Conservation (phyloP, 1,140 invertebrate genomes). For the Palaemon carinicauda region DNA sequence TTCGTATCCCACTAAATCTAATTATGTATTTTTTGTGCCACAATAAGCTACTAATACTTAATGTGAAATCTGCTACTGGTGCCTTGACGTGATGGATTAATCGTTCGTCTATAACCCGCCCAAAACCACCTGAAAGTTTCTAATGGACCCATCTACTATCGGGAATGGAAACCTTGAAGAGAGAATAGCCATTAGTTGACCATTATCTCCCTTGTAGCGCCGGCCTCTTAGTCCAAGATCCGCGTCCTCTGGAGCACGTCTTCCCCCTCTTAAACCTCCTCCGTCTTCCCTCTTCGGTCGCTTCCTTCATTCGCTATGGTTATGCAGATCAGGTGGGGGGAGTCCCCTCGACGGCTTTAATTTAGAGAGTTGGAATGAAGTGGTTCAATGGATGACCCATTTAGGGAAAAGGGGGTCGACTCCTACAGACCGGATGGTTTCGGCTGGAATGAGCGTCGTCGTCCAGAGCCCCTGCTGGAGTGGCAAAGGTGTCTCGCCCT, state of each 20-base stretch:
- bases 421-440: neutral
- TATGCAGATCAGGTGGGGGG: conserved; percentile 41
- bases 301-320: conserved; percentile 42
- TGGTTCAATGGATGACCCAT: conserved; percentile 28
- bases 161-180: too few relatives aligned
- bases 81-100: too few relatives aligned
- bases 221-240: neutral
- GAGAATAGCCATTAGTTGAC: too few relatives aligned
- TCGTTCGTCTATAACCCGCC: too few relatives aligned
- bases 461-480: too few relatives aligned
- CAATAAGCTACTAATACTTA: too few relatives aligned
- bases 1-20: too few relatives aligned
- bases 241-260: neutral
- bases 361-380: conserved; percentile 10
- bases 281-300: neutral
- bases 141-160: too few relatives aligned
- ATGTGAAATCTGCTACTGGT: too few relatives aligned
- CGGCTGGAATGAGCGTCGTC: neutral
- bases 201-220: neutral
- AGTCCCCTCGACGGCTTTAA: conserved; percentile 36
- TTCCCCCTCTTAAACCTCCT: neutral
- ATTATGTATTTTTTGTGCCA: too few relatives aligned
- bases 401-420: neutral
- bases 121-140: too few relatives aligned
- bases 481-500: too few relatives aligned